phyloP scores from a whole-genome alignment of 2,888 invertebrate genomes.

The Agonopterix subpropinquella region DNA sequence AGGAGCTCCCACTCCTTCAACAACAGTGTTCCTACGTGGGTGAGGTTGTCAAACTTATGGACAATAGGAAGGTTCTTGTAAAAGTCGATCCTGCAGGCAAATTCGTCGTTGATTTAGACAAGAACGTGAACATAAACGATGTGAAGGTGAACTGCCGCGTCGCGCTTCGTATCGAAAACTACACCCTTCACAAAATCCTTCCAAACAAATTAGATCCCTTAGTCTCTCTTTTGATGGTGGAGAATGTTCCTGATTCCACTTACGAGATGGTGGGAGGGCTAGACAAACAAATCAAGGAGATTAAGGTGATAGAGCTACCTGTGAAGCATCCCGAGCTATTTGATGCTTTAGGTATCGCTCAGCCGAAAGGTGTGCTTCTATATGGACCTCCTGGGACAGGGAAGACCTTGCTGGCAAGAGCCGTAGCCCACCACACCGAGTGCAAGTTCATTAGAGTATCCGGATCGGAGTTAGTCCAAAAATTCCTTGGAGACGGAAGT shows the following conservation, averaged over 20 bases:
- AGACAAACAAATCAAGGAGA: slow-evolving; percentile 99
- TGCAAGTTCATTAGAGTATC: slow-evolving; percentile 99
- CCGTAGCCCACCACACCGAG: slow-evolving; percentile 99
- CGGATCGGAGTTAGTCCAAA: slow-evolving; percentile 98
- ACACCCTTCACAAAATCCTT: slow-evolving; percentile 97
- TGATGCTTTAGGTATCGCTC: slow-evolving; percentile 98
- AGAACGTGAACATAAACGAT: slow-evolving; percentile 98
- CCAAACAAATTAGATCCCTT: slow-evolving; percentile 99
- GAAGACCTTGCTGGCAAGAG: slow-evolving; percentile 96
- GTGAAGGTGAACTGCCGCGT: slow-evolving; percentile 98
- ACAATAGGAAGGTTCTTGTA: slow-evolving; percentile 99
- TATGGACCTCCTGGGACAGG: slow-evolving; percentile 98
- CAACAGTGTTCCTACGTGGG: slow-evolving; percentile 99
- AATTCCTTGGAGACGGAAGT: slow-evolving; percentile 99
- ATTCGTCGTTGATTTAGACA: slow-evolving; percentile 99
- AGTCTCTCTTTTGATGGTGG: slow-evolving; percentile 99
- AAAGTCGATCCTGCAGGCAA: slow-evolving; percentile 99
- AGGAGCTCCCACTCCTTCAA: slow-evolving; percentile 95
- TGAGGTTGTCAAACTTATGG: slow-evolving; percentile 99
- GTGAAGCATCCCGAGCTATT: slow-evolving; percentile 99
- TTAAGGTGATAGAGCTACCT: slow-evolving; percentile 99
- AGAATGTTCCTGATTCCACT: slow-evolving; percentile 99
- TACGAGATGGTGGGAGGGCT: slow-evolving; percentile 99
- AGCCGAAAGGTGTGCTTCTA: slow-evolving; percentile 97
- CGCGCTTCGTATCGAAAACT: slow-evolving; percentile 98